These are phyloP conservation scores for Magallana nippona DNA, from an alignment of 2,888 invertebrate genomes.

Conservation along the genomic window DNA sequence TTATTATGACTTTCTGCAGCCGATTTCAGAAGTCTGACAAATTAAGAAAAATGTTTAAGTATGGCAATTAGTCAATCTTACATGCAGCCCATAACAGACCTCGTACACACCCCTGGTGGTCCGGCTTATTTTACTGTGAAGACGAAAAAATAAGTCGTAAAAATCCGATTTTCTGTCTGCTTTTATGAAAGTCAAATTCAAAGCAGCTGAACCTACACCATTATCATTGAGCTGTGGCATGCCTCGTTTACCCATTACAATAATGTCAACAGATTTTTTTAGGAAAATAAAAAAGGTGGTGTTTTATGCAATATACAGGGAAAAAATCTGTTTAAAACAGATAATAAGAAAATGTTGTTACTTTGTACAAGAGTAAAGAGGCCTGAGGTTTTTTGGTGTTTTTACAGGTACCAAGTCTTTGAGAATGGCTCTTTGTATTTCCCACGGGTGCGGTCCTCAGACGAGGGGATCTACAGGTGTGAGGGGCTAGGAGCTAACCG, in stretches of 20 bases:
- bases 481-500: constrained; percentile 83
- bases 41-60: background rate
- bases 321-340: too few species aligned
- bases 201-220: background rate
- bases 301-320: background rate
- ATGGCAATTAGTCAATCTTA: constrained; percentile 17
- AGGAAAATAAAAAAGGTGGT: background rate
- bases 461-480: constrained; percentile 86
- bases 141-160: background rate
- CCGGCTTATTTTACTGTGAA: background rate
- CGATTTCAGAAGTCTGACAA: background rate
- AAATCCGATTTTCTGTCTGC: background rate
- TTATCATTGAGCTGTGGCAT: background rate
- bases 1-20: background rate
- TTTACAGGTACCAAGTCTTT: constrained; percentile 82
- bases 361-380: background rate
- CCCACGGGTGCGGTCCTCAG: constrained; percentile 82
- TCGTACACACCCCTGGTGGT: background rate
- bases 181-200: constrained; percentile 12
- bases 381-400: background rate
- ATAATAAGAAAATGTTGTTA: too few species aligned
- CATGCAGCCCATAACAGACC: background rate
- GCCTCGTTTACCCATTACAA: background rate
- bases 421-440: constrained; percentile 85
- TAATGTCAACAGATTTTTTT: background rate